These are phyloP conservation scores for Hirtodrosophila confusa DNA, from an alignment of 2,888 invertebrate species.

Conservation along the genomic window DNA sequence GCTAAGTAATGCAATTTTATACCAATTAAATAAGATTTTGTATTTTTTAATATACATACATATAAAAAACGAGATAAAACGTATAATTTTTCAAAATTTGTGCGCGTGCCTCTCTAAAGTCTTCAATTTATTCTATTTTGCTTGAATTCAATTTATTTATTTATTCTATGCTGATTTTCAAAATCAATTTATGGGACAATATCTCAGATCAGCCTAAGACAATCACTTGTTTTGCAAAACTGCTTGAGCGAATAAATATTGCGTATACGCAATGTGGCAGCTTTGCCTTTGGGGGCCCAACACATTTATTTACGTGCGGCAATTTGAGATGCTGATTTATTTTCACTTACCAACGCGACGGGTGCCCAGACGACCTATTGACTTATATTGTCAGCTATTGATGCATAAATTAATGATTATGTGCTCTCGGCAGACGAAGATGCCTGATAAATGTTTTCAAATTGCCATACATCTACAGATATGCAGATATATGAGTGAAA, in stretches of 20 bases:
- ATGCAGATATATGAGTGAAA: conserved; percentile 14
- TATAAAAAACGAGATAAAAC: too few species aligned
- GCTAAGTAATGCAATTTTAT: too few species aligned
- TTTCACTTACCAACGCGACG: conserved; percentile 65
- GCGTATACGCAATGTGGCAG: conserved; percentile 37
- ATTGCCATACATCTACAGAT: conserved; percentile 45
- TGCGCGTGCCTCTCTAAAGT: too few species aligned
- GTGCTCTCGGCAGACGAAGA: conserved; percentile 33
- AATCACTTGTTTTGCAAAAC: conserved; percentile 1
- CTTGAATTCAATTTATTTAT: background rate
- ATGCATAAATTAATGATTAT: conserved; percentile 78
- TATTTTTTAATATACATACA: too few species aligned
- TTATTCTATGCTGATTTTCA: background rate
- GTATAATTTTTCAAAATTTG: too few species aligned
- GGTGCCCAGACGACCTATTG: conserved; percentile 72
- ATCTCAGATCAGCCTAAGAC: conserved; percentile 1
- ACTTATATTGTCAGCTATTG: conserved; percentile 77
- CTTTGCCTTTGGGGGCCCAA: conserved; percentile 20
- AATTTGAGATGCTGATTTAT: conserved; percentile 71
- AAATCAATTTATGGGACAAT: background rate
- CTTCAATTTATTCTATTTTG: background rate
- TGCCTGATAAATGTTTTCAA: conserved; percentile 66
- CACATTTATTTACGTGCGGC: conserved; percentile 66
- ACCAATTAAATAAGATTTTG: too few species aligned
- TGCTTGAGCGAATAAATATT: conserved; percentile 27